A percentile compares a stretch with the other conserved stretches of the same genome.
Evolutionary conservation across 92 coral and sea anemone species (phyloP).

Genomic region (Nematostella vectensis): DNA sequence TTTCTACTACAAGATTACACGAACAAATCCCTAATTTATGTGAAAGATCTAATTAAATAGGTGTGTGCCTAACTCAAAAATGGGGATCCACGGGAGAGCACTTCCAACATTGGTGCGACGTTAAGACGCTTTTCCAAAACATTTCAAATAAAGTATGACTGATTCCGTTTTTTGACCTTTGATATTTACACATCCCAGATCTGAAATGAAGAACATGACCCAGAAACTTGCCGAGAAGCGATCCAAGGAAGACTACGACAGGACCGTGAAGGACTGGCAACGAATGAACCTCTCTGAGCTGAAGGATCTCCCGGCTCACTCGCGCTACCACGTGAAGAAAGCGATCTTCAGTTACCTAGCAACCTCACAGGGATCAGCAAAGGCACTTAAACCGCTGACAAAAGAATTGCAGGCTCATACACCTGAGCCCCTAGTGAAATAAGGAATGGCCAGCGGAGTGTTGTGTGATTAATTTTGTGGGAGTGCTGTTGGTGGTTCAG

Average conservation of each 20-base stretch:
- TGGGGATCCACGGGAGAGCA: too few species aligned
- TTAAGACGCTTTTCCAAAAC: too few species aligned
- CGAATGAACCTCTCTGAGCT: slow-evolving; percentile 85
- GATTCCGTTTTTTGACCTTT: too few species aligned
- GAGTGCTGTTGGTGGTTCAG: too few species aligned
- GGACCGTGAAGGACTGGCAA: slow-evolving; percentile 87
- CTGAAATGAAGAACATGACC: slow-evolving; percentile 46
- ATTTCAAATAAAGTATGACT: too few species aligned
- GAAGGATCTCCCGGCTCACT: slow-evolving; percentile 69
- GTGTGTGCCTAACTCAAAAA: too few species aligned
- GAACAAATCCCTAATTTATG: too few species aligned
- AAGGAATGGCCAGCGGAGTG: too few species aligned
- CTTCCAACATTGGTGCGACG: too few species aligned
- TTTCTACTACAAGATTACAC: too few species aligned
- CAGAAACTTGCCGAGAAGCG: slow-evolving; percentile 56
- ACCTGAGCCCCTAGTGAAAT: slow-evolving; percentile 20
- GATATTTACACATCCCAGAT: slow-evolving; percentile 15
- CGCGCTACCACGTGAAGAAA: slow-evolving; percentile 77
- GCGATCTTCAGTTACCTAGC: slow-evolving; percentile 88
- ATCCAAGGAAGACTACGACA: slow-evolving; percentile 61
- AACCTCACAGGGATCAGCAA: slow-evolving; percentile 77
- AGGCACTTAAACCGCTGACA: slow-evolving; percentile 75
- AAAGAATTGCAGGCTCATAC: slow-evolving; percentile 46
- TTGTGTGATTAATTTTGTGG: too few species aligned
- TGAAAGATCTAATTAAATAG: too few species aligned